Evolutionary conservation across 1,140 invertebrate genomes (phyloP).

Genomic region (Aculops lycopersici): DNA sequence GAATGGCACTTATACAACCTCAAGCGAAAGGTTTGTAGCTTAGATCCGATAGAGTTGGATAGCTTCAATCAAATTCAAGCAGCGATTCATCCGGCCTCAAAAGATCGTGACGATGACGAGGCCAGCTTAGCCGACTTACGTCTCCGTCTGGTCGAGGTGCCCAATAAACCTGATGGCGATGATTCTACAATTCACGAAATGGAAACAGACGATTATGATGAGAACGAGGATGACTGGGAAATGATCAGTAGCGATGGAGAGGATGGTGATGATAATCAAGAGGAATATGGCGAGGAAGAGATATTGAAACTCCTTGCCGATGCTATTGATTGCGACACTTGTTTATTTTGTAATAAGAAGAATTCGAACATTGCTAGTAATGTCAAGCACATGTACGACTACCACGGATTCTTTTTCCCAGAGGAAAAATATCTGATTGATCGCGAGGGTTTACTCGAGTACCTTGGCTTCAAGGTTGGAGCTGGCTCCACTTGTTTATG

Average conservation of each 20-base stretch:
- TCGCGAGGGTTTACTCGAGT: slow-evolving; percentile 46
- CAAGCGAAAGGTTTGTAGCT: slow-evolving; percentile 58
- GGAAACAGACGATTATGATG: slow-evolving; percentile 32
- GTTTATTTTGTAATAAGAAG: slow-evolving; percentile 56
- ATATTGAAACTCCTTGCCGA: too few species aligned
- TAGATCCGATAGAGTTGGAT: slow-evolving; percentile 46
- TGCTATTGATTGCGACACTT: slow-evolving; percentile 34
- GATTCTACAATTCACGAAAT: too few species aligned
- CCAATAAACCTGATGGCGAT: too few species aligned
- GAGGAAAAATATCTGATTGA: slow-evolving; percentile 62
- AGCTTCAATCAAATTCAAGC: slow-evolving; percentile 38
- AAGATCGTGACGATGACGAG: too few species aligned
- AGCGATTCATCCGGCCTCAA: slow-evolving; percentile 17
- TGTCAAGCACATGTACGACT: slow-evolving; percentile 57
- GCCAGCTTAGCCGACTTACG: slow-evolving; percentile 13
- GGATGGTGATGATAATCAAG: slow-evolving; percentile 6
- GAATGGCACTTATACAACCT: slow-evolving; percentile 48
- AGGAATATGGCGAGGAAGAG: too few species aligned
- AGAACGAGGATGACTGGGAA: slow-evolving; percentile 17
- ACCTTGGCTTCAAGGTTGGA: slow-evolving; percentile 40
- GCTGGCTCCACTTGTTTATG: slow-evolving; percentile 59
- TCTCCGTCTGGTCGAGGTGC: too few species aligned
- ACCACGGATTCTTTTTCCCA: slow-evolving; percentile 77
- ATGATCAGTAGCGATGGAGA: slow-evolving; percentile 8
- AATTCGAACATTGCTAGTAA: slow-evolving; percentile 40